phyloP scores from a whole-genome alignment of 2,113 vertebrate species.

The Tretioscincus oriximinensis region DNA sequence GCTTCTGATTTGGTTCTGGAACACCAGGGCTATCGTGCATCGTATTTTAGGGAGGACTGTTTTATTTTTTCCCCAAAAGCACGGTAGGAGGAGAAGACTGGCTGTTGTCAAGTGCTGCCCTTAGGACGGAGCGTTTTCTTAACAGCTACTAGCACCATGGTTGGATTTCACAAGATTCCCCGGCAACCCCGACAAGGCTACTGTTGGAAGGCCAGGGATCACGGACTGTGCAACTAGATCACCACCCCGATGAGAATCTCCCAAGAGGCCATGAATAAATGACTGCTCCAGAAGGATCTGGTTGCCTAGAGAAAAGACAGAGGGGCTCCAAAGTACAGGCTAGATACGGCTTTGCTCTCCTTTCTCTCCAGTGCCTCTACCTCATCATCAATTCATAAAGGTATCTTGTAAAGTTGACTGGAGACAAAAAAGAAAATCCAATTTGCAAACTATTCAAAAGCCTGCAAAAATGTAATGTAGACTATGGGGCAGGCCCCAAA shows the following conservation, averaged over 20 bases:
- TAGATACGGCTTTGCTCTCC: neutral
- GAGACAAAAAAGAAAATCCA: neutral
- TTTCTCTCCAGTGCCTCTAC: neutral
- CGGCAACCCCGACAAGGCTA: neutral
- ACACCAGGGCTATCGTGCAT: too few species aligned
- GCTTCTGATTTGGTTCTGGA: too few species aligned
- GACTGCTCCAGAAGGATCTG: neutral
- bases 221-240: neutral
- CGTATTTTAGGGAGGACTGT: too few species aligned
- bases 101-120: too few species aligned
- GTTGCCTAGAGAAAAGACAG: neutral
- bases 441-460: too few species aligned
- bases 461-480: too few species aligned
- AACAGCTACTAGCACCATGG: neutral
- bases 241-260: neutral
- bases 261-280: neutral
- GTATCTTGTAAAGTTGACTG: neutral
- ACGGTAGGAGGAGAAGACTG: too few species aligned
- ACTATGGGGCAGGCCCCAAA: too few species aligned
- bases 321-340: neutral
- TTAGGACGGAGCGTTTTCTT: neutral
- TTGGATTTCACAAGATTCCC: neutral
- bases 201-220: neutral
- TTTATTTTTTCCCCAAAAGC: too few species aligned
- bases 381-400: neutral